phyloP scores from a whole-genome alignment of 2,797 vertebrate species.

The Esox lucius region DNA sequence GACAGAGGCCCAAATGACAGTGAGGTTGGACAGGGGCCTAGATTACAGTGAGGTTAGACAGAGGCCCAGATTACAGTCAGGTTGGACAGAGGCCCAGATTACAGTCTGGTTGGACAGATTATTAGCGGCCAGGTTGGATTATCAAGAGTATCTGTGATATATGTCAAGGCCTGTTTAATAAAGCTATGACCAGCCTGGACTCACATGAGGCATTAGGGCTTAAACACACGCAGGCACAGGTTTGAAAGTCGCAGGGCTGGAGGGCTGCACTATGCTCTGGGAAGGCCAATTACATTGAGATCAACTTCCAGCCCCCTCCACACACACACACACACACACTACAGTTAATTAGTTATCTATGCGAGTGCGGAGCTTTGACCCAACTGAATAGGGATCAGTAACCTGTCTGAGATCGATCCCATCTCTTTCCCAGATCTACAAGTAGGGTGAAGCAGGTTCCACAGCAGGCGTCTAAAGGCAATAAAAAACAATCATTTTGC shows the following conservation, averaged over 20 bases:
- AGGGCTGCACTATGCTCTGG: no score
- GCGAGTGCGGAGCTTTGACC: neutral
- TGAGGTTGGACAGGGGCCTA: slow-evolving; percentile 29
- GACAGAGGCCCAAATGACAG: slow-evolving; percentile 1
- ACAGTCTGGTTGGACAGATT: slow-evolving; percentile 2
- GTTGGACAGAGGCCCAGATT: slow-evolving; percentile 34
- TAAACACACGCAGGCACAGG: neutral
- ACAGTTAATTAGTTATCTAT: neutral
- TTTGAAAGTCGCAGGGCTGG: no score
- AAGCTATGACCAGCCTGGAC: neutral
- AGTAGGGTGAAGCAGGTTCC: slow-evolving; percentile 38
- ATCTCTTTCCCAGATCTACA: slow-evolving; percentile 44
- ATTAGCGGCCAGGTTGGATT: neutral
- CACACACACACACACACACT: slow-evolving; percentile 12
- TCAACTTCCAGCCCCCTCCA: neutral
- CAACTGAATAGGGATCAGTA: slow-evolving; percentile 25
- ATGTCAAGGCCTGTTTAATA: slow-evolving; percentile 6
- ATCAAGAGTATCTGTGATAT: slow-evolving; percentile 16
- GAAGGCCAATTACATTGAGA: no score
- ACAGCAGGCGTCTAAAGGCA: slow-evolving; percentile 26
- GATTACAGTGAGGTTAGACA: slow-evolving; percentile 21
- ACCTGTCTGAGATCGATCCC: slow-evolving; percentile 31
- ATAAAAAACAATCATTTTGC: slow-evolving; percentile 45
- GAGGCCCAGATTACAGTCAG: no score
- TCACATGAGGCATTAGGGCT: neutral